Conservation (phyloP, 2,888 invertebrate species). For the Apamea monoglypha region DNA sequence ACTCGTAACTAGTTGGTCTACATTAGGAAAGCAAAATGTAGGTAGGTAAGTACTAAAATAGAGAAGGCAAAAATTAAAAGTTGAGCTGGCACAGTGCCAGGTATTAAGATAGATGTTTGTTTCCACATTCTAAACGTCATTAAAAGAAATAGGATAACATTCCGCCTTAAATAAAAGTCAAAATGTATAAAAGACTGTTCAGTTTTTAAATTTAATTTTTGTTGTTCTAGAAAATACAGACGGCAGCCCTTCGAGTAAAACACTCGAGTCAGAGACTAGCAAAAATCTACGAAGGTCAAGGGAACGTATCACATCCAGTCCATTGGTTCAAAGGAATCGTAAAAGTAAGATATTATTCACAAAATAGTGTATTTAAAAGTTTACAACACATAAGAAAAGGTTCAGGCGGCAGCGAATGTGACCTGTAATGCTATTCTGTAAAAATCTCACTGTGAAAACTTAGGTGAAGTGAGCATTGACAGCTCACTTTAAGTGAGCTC, state of each 20-base stretch:
- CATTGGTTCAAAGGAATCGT: conserved; percentile 84
- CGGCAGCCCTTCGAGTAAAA: conserved; percentile 82
- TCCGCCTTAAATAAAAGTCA: not conserved
- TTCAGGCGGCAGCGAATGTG: not conserved
- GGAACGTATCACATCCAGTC: conserved; percentile 86
- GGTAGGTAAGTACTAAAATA: conserved; percentile 4
- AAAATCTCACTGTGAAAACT: too few relatives aligned
- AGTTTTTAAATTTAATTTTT: not conserved
- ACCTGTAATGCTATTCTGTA: too few relatives aligned
- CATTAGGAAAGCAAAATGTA: not conserved
- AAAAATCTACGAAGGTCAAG: conserved; percentile 83
- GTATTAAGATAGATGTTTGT: conserved; percentile 16
- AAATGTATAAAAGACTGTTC: not conserved
- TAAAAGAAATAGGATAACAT: not conserved
- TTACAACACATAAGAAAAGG: not conserved
- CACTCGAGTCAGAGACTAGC: conserved; percentile 82
- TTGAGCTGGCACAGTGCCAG: conserved; percentile 7
- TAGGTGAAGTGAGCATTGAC: too few relatives aligned
- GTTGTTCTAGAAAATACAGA: conserved; percentile 82
- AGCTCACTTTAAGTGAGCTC: too few relatives aligned
- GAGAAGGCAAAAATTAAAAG: conserved; percentile 14
- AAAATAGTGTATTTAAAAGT: too few relatives aligned
- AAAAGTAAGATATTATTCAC: conserved; percentile 77
- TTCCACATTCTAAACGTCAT: not conserved
- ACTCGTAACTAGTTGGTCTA: not conserved